Base-by-base conservation (phyloP, 2,888 invertebrate species). In the Rhamnusium bicolor region DNA sequence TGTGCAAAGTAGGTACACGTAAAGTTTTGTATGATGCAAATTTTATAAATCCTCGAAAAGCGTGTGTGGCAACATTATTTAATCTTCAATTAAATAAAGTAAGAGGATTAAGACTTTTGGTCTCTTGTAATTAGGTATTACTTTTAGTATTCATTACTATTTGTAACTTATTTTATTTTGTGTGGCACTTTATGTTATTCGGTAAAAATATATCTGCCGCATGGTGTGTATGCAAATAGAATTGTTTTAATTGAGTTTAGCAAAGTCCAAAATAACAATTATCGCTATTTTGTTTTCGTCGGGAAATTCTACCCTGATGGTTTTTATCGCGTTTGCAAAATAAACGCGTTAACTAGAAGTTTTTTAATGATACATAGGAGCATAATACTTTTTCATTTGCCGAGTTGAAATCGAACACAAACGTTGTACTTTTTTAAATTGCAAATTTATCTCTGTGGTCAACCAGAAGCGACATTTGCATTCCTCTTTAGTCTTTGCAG, bases 371-470 rank as follows among this genome's bases (percentile, higher is more conserved):
- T 47, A 12, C 21, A 6, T 24, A 18, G 14, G 47, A 24, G 24
- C 24, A n/a, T 24, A 54, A 24, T 54, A 54, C 19, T 47, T 40
- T 18, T 62, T 18, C 46, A 49, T 63, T 63, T 24, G 16, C 49
- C 49, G 49, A n/a, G 47, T 21, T 46, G 24, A 62, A 62, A 47
- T 24, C 2, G 21, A 62, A 21, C 47, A 14, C 18, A 3, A 51
- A 61, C 46, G 32, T 61, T 63, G 12, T 47, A 62, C 61, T 46
- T 46, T 62, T 62, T 62, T 63, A 63, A 63, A 63, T 49, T 63
- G 63, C 49, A 63, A 63, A 63, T 63, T 63, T 27, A 63, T 49
- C 19, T 40, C 21, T 16, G 49, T 47, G 58, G 32, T 18, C 32
- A 18, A 18, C 18, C 32, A 12, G 32, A 16, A 12, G 12, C 54